Conservation (phyloP, 2,113 vertebrate species). For the Callospermophilus lateralis region DNA sequence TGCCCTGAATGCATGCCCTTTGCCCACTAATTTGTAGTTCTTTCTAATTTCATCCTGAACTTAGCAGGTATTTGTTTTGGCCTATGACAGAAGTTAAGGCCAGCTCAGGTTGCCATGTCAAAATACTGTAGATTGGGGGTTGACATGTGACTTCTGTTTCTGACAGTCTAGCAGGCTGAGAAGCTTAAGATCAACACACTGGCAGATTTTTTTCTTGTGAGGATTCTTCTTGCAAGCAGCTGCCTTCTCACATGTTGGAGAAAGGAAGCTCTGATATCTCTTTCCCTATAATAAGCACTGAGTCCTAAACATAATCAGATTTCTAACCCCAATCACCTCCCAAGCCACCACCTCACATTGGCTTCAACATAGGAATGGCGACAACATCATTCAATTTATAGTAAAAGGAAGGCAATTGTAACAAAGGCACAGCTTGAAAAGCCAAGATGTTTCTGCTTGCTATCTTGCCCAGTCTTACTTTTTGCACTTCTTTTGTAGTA, state of each 20-base stretch:
- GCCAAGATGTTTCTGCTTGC: background rate
- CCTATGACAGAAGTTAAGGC: background rate
- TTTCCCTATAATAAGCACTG: background rate
- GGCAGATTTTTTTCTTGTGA: background rate
- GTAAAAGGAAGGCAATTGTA: background rate
- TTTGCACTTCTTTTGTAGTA: background rate
- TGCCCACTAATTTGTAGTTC: background rate
- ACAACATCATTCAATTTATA: background rate
- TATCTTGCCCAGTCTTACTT: background rate
- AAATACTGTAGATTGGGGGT: background rate
- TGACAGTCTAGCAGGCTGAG: background rate
- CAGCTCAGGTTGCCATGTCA: background rate
- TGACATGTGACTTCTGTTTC: background rate
- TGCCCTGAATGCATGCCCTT: background rate
- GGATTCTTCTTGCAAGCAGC: background rate
- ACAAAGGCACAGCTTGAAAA: background rate
- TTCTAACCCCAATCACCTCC: background rate
- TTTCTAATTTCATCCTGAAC: background rate
- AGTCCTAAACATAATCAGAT: background rate
- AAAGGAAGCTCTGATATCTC: background rate
- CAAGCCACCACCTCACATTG: background rate
- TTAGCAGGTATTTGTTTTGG: background rate
- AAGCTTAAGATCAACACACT: background rate
- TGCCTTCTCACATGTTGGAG: background rate
- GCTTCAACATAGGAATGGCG: fast-evolving